A percentile compares a stretch with the other conserved stretches of the same genome.
These are phyloP conservation scores for Drosophila biarmipes DNA, from an alignment of 1,140 invertebrate genomes.

Conservation along the genomic window DNA sequence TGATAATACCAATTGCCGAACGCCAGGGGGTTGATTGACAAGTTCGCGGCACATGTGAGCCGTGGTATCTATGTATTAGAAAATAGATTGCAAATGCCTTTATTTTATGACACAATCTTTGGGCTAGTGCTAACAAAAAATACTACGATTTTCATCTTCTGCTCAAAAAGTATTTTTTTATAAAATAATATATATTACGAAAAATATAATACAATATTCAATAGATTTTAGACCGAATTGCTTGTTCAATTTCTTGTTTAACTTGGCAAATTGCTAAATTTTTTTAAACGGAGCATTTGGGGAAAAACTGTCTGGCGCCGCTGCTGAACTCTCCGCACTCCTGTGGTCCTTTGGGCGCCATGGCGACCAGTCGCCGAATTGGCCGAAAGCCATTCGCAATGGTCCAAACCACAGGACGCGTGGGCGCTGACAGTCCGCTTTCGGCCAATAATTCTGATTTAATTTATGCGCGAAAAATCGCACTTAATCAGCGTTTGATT, in stretches of 20 bases:
- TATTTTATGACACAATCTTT: no score
- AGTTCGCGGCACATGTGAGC: background rate
- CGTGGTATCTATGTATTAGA: no score
- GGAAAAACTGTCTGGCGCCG: background rate
- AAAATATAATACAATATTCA: no score
- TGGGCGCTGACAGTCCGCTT: conserved; percentile 32
- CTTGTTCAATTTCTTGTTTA: no score
- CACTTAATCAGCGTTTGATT: conserved; percentile 79
- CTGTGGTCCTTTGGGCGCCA: conserved; percentile 12
- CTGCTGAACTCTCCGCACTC: background rate
- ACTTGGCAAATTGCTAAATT: background rate
- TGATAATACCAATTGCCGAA: background rate
- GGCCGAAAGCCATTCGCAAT: conserved; percentile 28
- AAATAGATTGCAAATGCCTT: no score
- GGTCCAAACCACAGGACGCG: conserved; percentile 32
- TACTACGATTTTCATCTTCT: no score
- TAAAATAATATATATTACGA: no score
- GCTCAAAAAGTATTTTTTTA: no score
- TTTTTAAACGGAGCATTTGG: background rate
- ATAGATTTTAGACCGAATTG: no score
- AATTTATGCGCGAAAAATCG: conserved; percentile 74
- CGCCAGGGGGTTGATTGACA: background rate
- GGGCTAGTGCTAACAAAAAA: no score
- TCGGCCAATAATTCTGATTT: conserved; percentile 68
- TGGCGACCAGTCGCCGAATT: conserved; percentile 25